Evolutionary conservation across 2,888 invertebrate genomes (phyloP).

Genomic region (Corythucha ciliata): DNA sequence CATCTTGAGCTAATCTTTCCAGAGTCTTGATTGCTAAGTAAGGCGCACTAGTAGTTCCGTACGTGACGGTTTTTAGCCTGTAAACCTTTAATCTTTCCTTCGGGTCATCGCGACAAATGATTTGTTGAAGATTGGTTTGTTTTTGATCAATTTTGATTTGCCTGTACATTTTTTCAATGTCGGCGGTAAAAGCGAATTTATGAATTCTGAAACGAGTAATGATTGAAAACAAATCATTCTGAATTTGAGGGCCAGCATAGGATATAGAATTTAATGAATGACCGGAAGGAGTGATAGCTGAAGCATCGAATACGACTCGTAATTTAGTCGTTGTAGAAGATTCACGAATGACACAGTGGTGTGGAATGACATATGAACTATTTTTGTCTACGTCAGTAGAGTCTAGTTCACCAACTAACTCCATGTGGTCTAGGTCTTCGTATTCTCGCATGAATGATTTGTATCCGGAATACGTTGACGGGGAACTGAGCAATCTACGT

Average conservation of each 20-base stretch:
- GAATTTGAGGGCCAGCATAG: constrained; percentile 20
- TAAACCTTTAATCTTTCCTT: constrained; percentile 25
- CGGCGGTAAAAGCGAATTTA: constrained; percentile 26
- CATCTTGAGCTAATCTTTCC: constrained; percentile 35
- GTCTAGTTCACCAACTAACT: too few relatives aligned
- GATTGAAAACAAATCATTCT: constrained; percentile 18
- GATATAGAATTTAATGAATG: too few relatives aligned
- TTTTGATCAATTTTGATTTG: constrained; percentile 28
- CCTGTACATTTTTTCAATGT: constrained; percentile 35
- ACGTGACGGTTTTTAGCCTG: constrained; percentile 32
- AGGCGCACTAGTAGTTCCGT: constrained; percentile 33
- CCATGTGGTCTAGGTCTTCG: constrained; percentile 33
- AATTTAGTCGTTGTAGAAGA: constrained; percentile 12
- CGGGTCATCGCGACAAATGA: constrained; percentile 32
- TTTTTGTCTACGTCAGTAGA: too few relatives aligned
- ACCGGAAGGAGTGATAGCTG: too few relatives aligned
- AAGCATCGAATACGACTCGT: too few relatives aligned
- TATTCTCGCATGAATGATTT: constrained; percentile 33
- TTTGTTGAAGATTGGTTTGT: constrained; percentile 30
- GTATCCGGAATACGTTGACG: constrained; percentile 29
- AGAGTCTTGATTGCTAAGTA: constrained; percentile 26
- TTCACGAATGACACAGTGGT: not conserved
- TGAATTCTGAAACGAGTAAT: constrained; percentile 18
- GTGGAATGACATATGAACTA: not conserved
- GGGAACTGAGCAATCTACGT: constrained; percentile 29